A percentile compares a stretch with the other conserved stretches of the same genome.
Evolutionary conservation across 2,113 vertebrate species (phyloP).

Genomic region (Pogonocichla stellata): DNA sequence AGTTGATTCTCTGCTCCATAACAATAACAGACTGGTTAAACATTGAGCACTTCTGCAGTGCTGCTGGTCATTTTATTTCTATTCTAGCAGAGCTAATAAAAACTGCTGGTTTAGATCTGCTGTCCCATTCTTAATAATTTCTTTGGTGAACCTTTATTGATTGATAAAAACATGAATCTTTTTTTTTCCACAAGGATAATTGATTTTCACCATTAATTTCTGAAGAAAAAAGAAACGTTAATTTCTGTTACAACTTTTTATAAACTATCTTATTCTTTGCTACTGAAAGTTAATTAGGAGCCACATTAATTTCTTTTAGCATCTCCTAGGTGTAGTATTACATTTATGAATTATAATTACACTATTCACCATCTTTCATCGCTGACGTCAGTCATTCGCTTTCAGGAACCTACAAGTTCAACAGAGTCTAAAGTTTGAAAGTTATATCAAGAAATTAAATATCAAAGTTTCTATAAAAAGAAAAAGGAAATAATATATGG

Average conservation of each 20-base stretch:
- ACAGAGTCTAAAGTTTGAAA: neutral
- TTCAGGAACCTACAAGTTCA: neutral
- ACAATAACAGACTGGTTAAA: neutral
- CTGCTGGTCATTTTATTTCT: neutral
- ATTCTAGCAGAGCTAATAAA: neutral
- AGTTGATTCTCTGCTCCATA: neutral
- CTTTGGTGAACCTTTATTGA: neutral
- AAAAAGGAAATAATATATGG: neutral
- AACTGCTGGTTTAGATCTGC: neutral
- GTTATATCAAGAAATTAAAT: neutral
- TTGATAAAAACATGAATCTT: neutral
- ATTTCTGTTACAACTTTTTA: neutral
- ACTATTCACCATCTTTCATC: neutral
- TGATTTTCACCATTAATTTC: neutral
- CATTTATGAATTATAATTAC: constrained; percentile 2
- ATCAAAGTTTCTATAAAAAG: neutral
- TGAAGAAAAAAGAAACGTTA: neutral
- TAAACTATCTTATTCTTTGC: neutral
- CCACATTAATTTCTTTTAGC: neutral
- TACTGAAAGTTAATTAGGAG: constrained; percentile 22
- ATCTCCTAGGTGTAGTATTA: neutral
- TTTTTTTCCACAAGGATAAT: neutral
- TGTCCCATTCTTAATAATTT: neutral
- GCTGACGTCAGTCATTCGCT: neutral
- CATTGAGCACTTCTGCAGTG: neutral